Evolutionary conservation across 2,113 vertebrate species (phyloP).

Genomic region (Capra hircus): DNA sequence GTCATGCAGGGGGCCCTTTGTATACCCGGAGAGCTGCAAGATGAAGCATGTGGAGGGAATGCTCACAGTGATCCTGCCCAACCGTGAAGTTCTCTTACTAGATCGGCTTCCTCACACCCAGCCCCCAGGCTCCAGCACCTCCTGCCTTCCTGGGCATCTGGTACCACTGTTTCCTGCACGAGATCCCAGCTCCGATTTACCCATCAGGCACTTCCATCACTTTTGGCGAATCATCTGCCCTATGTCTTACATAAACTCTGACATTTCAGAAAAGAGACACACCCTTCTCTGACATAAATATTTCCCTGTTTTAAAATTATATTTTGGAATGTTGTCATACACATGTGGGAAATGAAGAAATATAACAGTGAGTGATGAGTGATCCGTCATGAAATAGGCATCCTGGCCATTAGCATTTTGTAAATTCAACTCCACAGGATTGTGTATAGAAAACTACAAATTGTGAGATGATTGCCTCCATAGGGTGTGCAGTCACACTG

Average conservation of each 20-base stretch:
- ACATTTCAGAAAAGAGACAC: not conserved
- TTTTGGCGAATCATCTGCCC: rapidly evolving
- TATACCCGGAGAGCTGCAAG: rapidly evolving
- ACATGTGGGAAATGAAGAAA: not conserved
- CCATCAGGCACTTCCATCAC: rapidly evolving
- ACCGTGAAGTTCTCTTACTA: rapidly evolving
- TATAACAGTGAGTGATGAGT: rapidly evolving
- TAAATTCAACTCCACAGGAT: rapidly evolving
- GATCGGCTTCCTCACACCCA: rapidly evolving
- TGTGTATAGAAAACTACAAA: rapidly evolving
- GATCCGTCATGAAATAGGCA: rapidly evolving
- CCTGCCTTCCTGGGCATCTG: rapidly evolving
- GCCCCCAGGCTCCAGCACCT: rapidly evolving
- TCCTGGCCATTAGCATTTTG: rapidly evolving
- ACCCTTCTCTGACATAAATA: not conserved
- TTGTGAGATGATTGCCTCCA: rapidly evolving
- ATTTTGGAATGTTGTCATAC: not conserved
- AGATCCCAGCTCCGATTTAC: rapidly evolving
- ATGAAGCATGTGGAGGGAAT: rapidly evolving
- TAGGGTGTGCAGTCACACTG: rapidly evolving
- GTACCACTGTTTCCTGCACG: rapidly evolving
- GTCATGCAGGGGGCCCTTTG: rapidly evolving
- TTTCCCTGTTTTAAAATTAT: not conserved
- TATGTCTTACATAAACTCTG: too few relatives aligned
- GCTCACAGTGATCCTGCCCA: rapidly evolving